Evolutionary conservation across 2,797 vertebrate genomes (phyloP).

Genomic region (Neopelma chrysocephalum): DNA sequence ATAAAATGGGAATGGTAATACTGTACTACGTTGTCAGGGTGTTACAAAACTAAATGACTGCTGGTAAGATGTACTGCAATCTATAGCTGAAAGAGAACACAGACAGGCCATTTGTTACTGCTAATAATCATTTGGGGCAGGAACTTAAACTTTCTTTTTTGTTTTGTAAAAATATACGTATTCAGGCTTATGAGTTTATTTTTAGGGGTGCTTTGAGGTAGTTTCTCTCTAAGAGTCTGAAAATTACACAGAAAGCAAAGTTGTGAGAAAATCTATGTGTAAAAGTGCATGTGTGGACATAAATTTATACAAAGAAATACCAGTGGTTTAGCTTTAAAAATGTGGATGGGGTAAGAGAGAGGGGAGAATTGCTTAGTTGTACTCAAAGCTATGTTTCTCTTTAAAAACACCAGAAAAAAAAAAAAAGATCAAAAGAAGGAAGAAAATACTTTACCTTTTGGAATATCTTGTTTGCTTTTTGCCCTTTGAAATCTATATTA

Average conservation of each 20-base stretch:
- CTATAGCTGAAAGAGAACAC: not conserved
- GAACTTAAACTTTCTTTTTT: not conserved
- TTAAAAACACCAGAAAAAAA: not conserved
- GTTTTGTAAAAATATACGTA: not conserved
- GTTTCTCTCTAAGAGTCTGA: not conserved
- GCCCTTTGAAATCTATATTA: not conserved
- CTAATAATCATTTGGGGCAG: slow-evolving; percentile 4
- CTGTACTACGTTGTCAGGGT: not conserved
- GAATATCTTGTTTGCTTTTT: not conserved
- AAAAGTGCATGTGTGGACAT: not conserved
- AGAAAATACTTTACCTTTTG: not conserved
- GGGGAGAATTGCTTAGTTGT: not conserved
- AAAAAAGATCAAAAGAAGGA: not conserved
- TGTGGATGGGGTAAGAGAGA: accelerated
- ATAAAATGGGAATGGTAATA: slow-evolving; percentile 57
- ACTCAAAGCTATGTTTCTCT: not conserved
- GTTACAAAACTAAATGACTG: slow-evolving; percentile 51
- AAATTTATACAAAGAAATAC: not conserved
- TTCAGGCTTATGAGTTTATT: not conserved
- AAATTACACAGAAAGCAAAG: not conserved
- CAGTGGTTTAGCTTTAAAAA: not conserved
- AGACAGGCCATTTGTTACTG: slow-evolving; percentile 5
- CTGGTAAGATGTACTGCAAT: not conserved
- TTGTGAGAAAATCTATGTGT: not conserved
- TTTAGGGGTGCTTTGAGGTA: not conserved